Evolutionary conservation across 2,888 invertebrate species (phyloP).

Genomic region (Cybosia mesomella): DNA sequence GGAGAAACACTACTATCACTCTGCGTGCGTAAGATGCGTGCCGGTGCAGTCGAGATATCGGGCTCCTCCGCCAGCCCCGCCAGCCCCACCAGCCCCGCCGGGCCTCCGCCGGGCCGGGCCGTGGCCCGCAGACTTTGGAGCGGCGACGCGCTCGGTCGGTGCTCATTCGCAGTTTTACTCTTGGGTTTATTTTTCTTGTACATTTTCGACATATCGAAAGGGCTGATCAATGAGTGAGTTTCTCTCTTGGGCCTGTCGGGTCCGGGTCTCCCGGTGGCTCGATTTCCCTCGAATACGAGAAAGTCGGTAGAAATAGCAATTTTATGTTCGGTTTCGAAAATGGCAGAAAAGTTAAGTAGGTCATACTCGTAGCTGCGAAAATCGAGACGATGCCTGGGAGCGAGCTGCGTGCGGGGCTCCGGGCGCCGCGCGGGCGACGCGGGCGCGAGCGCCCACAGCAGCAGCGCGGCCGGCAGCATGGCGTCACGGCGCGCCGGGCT

Average conservation of each 20-base stretch:
- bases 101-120: not conserved
- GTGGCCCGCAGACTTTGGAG: conserved; percentile 33
- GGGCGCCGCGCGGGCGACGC: not conserved
- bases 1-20: conserved; percentile 5
- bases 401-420: not conserved
- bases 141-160: conserved; percentile 59
- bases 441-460: not conserved
- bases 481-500: conserved; percentile 16
- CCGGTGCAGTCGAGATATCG: conserved; percentile 30
- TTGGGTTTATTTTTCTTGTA: conserved; percentile 63
- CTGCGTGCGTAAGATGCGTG: conserved; percentile 36
- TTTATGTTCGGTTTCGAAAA: conserved; percentile 12
- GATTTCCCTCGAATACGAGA: conserved; percentile 21
- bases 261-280: conserved; percentile 18
- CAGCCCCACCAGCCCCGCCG: conserved; percentile 6
- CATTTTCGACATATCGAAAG: conserved; percentile 74
- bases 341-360: conserved; percentile 26
- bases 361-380: conserved; percentile 23
- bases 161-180: conserved; percentile 36
- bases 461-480: not conserved
- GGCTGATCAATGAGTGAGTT: conserved; percentile 69
- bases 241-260: conserved; percentile 52
- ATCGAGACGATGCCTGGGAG: too few relatives aligned
- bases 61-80: not conserved
- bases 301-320: conserved; percentile 11